Percentiles rank a stretch among this genome's conserved stretches.
Conservation (phyloP, 2,113 vertebrate genomes). For the Zosterops pallidus region DNA sequence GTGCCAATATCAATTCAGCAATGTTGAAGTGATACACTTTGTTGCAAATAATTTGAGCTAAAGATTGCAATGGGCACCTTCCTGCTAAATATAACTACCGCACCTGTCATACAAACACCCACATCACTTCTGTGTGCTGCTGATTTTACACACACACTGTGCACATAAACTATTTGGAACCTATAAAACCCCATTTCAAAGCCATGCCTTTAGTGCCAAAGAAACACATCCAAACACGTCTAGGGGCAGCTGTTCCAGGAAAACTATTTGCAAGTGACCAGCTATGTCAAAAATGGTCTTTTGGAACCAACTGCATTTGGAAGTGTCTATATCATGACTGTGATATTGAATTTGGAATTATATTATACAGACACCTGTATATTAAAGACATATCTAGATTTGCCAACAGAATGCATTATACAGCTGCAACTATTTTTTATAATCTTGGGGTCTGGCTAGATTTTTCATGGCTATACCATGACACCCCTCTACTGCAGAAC, state of each 20-base stretch:
- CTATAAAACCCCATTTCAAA: background rate
- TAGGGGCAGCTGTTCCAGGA: background rate
- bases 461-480: background rate
- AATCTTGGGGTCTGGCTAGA: background rate
- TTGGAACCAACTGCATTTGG: background rate
- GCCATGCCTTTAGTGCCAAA: background rate
- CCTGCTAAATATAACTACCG: background rate
- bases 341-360: background rate
- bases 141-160: background rate
- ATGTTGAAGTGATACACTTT: background rate
- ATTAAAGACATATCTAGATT: background rate
- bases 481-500: background rate
- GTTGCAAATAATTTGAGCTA: background rate
- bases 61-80: background rate
- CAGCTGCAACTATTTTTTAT: background rate
- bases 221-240: background rate
- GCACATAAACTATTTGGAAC: background rate
- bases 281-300: background rate
- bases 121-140: fast-evolving
- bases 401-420: background rate
- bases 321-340: background rate
- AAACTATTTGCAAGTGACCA: background rate
- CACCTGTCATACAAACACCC: background rate
- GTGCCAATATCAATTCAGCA: background rate
- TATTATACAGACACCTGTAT: background rate